Evolutionary conservation across 2,113 vertebrate genomes (phyloP), one percentile per base, ranked within the genome.

Genomic region (Pluvianellus socialis): DNA sequence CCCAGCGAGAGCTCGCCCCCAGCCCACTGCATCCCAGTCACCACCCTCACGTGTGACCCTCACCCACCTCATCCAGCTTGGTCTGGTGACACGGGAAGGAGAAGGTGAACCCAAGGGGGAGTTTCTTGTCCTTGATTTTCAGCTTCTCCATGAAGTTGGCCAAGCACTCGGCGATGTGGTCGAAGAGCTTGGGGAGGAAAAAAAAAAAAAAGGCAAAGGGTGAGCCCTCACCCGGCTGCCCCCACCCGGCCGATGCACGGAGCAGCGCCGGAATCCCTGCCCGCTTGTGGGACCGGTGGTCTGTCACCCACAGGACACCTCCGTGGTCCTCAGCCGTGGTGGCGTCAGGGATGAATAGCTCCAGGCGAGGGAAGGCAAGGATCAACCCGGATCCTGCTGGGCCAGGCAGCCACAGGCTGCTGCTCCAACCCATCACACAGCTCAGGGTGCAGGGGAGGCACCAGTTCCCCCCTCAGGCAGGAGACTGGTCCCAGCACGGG

Each of bases 51-150:
- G 16, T 0, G 12, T 38, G 50, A 35, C 17, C 14, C 11, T 58
- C 24, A 32, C 98, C 98, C 94, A 99, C 99, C 99, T 99, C 99
- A 3, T 99, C 99, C 86, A 99, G 98, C 91, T 99, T 99, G 70
- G 98, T 99, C 97, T 99, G 99, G 79, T 98, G 97, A 55, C 99
- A 99, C 0, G 99, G 99, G 86, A 99, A 99, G 1, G 99, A 99
- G 98, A 99, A 99, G 42, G 99, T 99, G 94, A 99, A 99, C 12
- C 99, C 99, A 13, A 99, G 97, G 1, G 99, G 99, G 8, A 99
- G 98, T 77, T 99, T 99, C 98, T 99, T 98, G 58, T 99, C 98
- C 87, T 99, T 99, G 80, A 99, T 99, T 9, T 99, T 98, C 92
- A 99, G 97, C 81, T 99, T 99, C 7, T 99, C 99, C 98, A 99